Conservation (phyloP, 1,140 invertebrate genomes). For the Papilio polyxenes region DNA sequence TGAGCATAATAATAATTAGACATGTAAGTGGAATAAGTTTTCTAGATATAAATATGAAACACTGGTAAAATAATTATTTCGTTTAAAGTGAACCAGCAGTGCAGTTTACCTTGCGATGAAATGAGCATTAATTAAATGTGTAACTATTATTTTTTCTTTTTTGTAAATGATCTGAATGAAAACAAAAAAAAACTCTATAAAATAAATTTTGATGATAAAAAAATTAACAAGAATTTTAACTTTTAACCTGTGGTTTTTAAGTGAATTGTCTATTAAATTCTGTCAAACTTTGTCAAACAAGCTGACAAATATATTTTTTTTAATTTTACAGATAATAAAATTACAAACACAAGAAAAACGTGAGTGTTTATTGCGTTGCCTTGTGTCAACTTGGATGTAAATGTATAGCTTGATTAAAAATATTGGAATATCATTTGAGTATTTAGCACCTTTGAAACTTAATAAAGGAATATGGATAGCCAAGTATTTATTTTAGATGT, state of each 20-base stretch:
- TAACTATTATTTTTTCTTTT: background rate
- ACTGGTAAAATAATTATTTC: background rate
- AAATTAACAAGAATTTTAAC: too few species aligned
- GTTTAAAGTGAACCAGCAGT: background rate
- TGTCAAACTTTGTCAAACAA: background rate
- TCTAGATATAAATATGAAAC: background rate
- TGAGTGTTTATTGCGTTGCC: background rate
- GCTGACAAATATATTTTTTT: conserved; percentile 51
- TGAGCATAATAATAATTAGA: background rate
- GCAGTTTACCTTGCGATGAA: background rate
- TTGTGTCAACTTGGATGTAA: conserved; percentile 12
- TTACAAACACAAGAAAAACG: conserved; percentile 16
- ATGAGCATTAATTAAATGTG: background rate
- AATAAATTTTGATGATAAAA: too few species aligned
- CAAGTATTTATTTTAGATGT: background rate
- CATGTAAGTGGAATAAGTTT: background rate
- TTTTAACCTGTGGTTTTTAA: background rate
- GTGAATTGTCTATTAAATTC: background rate
- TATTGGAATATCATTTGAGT: background rate
- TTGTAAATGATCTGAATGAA: background rate
- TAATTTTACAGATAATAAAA: background rate
- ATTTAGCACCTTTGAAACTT: background rate
- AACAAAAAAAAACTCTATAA: background rate
- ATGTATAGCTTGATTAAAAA: background rate
- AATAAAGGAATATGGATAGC: background rate